A percentile compares a stretch with the other conserved stretches of the same genome.
Evolutionary conservation across 2,888 invertebrate species (phyloP).

Genomic region (Mongoloraphidia duomilia): DNA sequence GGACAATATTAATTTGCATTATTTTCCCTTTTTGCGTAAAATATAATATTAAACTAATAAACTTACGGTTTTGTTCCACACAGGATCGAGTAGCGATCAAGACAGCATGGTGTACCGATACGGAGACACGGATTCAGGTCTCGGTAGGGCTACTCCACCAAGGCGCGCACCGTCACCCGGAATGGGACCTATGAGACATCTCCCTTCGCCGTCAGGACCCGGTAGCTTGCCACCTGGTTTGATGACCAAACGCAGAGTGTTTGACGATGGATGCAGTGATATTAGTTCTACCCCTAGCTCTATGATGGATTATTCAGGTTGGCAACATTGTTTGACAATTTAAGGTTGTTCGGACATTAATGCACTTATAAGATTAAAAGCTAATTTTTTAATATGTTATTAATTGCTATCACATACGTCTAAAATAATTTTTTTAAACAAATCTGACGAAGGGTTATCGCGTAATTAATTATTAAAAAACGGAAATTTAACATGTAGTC

Average conservation of each 20-base stretch:
- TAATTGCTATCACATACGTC: too few species aligned
- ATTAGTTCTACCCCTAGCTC: conserved; percentile 72
- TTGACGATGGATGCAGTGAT: conserved; percentile 69
- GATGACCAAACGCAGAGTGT: conserved; percentile 45
- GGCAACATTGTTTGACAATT: conserved; percentile 21
- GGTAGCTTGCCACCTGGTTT: conserved; percentile 63
- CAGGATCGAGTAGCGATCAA: conserved; percentile 42
- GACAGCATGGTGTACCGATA: conserved; percentile 40
- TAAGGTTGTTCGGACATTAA: too few species aligned
- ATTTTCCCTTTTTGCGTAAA: neutral
- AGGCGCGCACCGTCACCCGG: conserved; percentile 77
- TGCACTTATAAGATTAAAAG: too few species aligned
- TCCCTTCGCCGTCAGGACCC: conserved; percentile 74
- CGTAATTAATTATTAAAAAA: too few species aligned
- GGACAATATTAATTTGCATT: neutral
- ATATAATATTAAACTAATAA: neutral
- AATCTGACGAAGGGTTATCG: too few species aligned
- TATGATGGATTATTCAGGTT: conserved; percentile 77
- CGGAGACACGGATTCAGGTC: conserved; percentile 66
- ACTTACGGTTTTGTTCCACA: conserved; percentile 6
- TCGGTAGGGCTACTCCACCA: conserved; percentile 77
- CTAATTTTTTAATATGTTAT: too few species aligned
- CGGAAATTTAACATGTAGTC: too few species aligned
- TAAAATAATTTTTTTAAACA: too few species aligned
- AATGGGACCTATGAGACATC: conserved; percentile 55